These are phyloP conservation scores for Pyrrhia umbra DNA, from an alignment of 2,888 invertebrate species.

Conservation along the genomic window DNA sequence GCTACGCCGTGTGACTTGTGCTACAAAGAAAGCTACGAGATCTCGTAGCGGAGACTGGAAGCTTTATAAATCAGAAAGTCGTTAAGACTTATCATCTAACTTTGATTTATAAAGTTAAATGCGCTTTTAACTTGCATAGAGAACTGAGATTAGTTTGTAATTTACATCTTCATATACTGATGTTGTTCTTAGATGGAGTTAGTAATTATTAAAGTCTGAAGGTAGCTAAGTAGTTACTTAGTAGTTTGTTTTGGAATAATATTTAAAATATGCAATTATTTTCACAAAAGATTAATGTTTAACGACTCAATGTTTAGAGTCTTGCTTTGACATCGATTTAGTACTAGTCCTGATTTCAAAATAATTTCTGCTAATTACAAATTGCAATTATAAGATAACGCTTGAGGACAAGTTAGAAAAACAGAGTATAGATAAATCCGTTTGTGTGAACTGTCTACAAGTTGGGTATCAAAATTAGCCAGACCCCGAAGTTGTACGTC, in stretches of 20 bases:
- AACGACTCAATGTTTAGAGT: too few relatives aligned
- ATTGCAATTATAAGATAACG: not conserved
- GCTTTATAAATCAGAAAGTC: conserved; percentile 16
- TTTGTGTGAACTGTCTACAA: not conserved
- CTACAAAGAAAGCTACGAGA: conserved; percentile 27
- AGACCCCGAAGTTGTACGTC: not conserved
- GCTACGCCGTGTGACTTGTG: not conserved
- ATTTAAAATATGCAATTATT: too few relatives aligned
- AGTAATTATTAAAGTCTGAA: not conserved
- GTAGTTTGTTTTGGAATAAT: too few relatives aligned
- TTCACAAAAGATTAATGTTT: too few relatives aligned
- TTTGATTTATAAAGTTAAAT: conserved; percentile 15
- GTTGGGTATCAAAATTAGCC: not conserved
- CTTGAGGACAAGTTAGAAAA: not conserved
- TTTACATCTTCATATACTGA: not conserved
- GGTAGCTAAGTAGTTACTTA: not conserved
- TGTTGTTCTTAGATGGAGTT: not conserved
- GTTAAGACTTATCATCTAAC: conserved; percentile 7
- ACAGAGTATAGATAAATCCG: not conserved
- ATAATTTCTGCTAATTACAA: not conserved
- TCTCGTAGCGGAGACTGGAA: conserved; percentile 21
- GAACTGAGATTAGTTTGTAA: conserved; percentile 8
- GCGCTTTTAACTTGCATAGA: not conserved
- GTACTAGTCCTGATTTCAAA: not conserved
- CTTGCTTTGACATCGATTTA: not conserved